Conservation (phyloP, 2,797 vertebrate genomes). For the Hoplostethus mediterraneus region DNA sequence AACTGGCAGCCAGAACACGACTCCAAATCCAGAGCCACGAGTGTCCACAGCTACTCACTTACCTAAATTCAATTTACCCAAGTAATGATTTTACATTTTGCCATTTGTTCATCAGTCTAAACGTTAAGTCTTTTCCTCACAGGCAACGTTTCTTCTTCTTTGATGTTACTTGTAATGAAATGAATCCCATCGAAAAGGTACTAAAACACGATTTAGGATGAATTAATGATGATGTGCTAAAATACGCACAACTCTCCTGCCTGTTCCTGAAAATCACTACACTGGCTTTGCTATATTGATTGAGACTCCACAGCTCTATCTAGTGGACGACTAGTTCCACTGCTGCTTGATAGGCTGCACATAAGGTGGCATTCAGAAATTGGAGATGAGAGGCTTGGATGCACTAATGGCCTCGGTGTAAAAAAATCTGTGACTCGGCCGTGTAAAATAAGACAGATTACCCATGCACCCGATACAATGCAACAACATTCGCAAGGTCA, state of each 20-base stretch:
- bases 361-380: conserved; percentile 20
- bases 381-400: conserved; percentile 42
- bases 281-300: neutral
- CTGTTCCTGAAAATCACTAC: conserved; percentile 11
- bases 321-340: conserved; percentile 53
- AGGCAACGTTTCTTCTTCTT: neutral
- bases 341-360: conserved; percentile 30
- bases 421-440: conserved; percentile 33
- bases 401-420: conserved; percentile 44
- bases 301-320: conserved; percentile 63
- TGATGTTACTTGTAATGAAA: conserved; percentile 3
- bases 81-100: neutral
- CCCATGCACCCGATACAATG: conserved; percentile 26
- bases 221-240: neutral
- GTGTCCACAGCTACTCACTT: conserved; percentile 4
- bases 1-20: conserved; percentile 13
- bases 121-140: neutral
- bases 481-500: conserved; percentile 32
- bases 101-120: neutral
- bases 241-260: neutral
- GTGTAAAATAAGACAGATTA: conserved; percentile 39
- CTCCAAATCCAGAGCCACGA: neutral
- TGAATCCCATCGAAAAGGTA: neutral
- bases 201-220: neutral
- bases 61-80: conserved; percentile 9